phyloP scores from a whole-genome alignment of 2,113 vertebrate genomes.

The Laticauda colubrina region DNA sequence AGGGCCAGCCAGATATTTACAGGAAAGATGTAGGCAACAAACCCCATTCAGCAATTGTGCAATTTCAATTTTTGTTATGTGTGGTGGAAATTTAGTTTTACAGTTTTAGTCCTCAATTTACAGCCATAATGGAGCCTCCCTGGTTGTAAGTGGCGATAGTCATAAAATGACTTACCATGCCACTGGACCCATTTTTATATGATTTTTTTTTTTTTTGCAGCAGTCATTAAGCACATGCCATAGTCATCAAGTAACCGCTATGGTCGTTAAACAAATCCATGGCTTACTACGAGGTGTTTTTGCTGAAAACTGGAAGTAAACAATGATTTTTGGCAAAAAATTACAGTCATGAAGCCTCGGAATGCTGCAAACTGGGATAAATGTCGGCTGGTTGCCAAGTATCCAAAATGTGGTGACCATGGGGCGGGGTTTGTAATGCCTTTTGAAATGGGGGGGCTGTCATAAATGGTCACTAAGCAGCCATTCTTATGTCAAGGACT shows the following conservation, averaged over 20 bases:
- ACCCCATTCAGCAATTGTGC: neutral
- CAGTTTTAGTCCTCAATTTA: neutral
- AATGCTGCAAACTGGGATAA: neutral
- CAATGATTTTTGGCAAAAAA: neutral
- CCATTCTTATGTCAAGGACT: neutral
- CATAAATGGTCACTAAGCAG: neutral
- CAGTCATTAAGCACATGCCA: neutral
- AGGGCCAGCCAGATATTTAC: neutral
- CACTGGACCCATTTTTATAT: neutral
- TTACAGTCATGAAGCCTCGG: neutral
- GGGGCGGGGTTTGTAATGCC: neutral
- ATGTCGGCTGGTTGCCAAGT: neutral
- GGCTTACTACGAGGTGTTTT: neutral
- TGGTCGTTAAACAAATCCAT: neutral
- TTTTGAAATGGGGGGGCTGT: neutral
- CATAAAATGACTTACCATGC: neutral
- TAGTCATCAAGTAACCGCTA: neutral
- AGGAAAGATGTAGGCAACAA: neutral
- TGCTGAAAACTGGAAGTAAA: neutral
- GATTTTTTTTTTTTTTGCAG: neutral
- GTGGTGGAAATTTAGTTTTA: neutral
- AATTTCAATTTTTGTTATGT: neutral
- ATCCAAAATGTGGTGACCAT: neutral
- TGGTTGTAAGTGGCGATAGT: neutral
- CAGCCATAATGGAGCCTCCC: neutral